A percentile compares a stretch with the other conserved stretches of the same genome.
These are phyloP conservation scores for Butorides virescens DNA, from an alignment of 2,113 vertebrate species.

Conservation along the genomic window DNA sequence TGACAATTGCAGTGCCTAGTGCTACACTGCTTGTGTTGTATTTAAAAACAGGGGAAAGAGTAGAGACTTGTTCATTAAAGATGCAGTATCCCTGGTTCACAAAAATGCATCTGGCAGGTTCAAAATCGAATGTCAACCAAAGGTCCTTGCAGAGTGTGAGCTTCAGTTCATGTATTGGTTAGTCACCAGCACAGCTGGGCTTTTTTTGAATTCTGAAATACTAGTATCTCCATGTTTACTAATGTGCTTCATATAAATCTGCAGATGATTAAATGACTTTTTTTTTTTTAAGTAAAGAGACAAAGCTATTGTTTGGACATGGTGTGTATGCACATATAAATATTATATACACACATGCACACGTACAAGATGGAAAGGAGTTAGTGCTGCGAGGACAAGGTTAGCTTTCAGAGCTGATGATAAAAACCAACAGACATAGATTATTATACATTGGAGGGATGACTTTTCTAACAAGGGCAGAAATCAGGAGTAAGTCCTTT, in stretches of 20 bases:
- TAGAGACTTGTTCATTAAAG: conserved; percentile 86
- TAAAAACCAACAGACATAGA: conserved; percentile 63
- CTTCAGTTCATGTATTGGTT: conserved; percentile 78
- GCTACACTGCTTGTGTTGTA: conserved; percentile 82
- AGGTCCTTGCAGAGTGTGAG: conserved; percentile 80
- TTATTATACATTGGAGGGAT: conserved; percentile 22
- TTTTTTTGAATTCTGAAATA: conserved; percentile 72
- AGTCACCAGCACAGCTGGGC: conserved; percentile 74
- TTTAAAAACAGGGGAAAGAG: conserved; percentile 83
- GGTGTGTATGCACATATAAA: conserved; percentile 67
- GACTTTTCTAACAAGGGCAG: conserved; percentile 43
- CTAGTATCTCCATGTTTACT: conserved; percentile 68
- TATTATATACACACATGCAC: conserved; percentile 70
- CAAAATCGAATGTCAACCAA: conserved; percentile 85
- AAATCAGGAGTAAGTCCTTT: conserved; percentile 30
- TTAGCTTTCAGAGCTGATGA: conserved; percentile 69
- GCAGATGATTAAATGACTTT: conserved; percentile 63
- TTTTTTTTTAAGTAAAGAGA: conserved; percentile 60
- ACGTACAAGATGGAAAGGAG: conserved; percentile 56
- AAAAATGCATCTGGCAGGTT: conserved; percentile 86
- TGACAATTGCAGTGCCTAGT: conserved; percentile 82
- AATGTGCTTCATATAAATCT: conserved; percentile 72
- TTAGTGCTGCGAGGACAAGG: conserved; percentile 65
- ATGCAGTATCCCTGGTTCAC: conserved; percentile 82
- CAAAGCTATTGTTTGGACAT: conserved; percentile 54